phyloP scores from a whole-genome alignment of 2,888 invertebrate genomes.

The Rhopalosiphum nymphaeae region DNA sequence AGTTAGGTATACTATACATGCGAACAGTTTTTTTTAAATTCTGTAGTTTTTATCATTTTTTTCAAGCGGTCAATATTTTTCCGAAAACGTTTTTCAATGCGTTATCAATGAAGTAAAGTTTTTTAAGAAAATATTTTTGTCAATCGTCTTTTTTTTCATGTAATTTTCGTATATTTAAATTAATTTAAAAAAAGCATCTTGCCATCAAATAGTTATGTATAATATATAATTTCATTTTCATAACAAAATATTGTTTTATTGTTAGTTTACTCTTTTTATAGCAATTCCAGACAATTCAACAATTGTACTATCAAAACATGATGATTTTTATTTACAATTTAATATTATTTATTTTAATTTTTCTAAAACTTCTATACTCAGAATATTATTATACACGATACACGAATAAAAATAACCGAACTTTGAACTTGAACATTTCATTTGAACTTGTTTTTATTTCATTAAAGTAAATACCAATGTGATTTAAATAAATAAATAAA shows the following conservation, averaged over 20 bases:
- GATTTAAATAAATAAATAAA: background rate
- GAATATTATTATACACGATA: background rate
- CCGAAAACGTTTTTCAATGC: no score
- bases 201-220: background rate
- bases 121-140: background rate
- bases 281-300: background rate
- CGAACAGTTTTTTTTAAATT: background rate
- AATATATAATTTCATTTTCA: background rate
- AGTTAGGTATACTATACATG: background rate
- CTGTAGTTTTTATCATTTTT: no score
- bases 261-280: background rate
- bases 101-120: background rate
- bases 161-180: background rate
- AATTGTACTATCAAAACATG: background rate
- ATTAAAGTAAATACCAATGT: background rate
- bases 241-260: background rate
- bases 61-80: background rate
- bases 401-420: no score
- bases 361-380: background rate
- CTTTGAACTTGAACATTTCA: background rate
- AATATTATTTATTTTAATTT: background rate
- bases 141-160: background rate
- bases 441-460: background rate
- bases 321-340: background rate
- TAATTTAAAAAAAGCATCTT: background rate